phyloP scores from a whole-genome alignment of 2,888 invertebrate species.

The Ennomos fuscantarius region DNA sequence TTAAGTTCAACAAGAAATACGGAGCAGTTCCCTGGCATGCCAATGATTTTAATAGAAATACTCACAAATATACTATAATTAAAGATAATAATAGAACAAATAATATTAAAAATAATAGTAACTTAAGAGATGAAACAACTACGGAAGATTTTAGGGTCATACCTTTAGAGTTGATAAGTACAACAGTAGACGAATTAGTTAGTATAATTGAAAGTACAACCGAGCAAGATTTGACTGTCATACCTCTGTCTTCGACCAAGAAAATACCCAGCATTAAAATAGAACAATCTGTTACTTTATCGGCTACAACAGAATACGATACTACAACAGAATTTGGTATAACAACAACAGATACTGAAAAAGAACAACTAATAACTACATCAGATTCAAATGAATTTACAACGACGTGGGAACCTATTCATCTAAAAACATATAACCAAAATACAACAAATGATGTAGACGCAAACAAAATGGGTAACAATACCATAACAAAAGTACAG shows the following conservation, averaged over 20 bases:
- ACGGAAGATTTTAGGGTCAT: constrained; percentile 67
- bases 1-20: constrained; percentile 69
- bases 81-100: constrained; percentile 47
- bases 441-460: constrained; percentile 9
- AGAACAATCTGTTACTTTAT: constrained; percentile 62
- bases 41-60: constrained; percentile 63
- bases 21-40: constrained; percentile 62
- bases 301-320: constrained; percentile 50
- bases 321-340: constrained; percentile 40
- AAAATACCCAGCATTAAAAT: constrained; percentile 57
- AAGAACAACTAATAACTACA: constrained; percentile 27
- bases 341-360: constrained; percentile 36
- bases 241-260: constrained; percentile 66
- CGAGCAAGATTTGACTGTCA: constrained; percentile 71
- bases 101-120: constrained; percentile 39
- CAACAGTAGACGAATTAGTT: constrained; percentile 63
- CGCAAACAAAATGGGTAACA: constrained; percentile 3
- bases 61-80: constrained; percentile 67
- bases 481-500: constrained; percentile 2
- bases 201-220: constrained; percentile 68
- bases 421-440: constrained; percentile 6
- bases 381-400: constrained; percentile 12
- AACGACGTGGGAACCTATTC: constrained; percentile 15
- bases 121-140: constrained; percentile 52
- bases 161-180: constrained; percentile 74